These are phyloP conservation scores for Marasmarcha lunaedactyla DNA, from an alignment of 2,888 invertebrate species.

Conservation along the genomic window DNA sequence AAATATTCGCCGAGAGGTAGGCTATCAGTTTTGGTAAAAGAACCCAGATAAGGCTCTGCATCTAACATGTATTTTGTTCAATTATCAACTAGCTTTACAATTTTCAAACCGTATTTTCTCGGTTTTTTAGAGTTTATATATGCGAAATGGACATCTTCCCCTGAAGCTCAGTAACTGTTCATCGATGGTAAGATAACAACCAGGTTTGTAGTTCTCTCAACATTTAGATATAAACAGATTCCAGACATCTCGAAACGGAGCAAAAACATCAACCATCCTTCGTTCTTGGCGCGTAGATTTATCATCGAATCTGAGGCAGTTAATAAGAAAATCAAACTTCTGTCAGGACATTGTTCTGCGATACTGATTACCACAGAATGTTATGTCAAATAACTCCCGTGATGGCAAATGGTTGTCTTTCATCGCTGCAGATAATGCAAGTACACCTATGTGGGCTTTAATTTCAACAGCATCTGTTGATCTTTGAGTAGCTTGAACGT, in stretches of 20 bases:
- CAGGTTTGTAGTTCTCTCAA: slow-evolving; percentile 11
- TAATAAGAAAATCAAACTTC: slow-evolving; percentile 16
- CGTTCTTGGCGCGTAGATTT: slow-evolving; percentile 7
- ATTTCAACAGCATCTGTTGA: slow-evolving; percentile 11
- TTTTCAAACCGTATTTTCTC: slow-evolving; percentile 22
- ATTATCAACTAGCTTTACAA: slow-evolving; percentile 27
- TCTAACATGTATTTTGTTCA: slow-evolving; percentile 25
- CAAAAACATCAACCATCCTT: slow-evolving; percentile 8
- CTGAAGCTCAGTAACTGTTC: slow-evolving; percentile 17
- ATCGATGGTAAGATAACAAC: slow-evolving; percentile 13
- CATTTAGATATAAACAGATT: slow-evolving; percentile 11
- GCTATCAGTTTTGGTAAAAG: slow-evolving; percentile 19
- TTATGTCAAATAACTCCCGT: slow-evolving; percentile 17
- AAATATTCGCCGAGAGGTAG: slow-evolving; percentile 16
- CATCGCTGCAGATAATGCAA: slow-evolving; percentile 16
- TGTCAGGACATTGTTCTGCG: slow-evolving; percentile 15
- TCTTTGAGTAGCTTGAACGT: not conserved
- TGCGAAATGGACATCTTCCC: slow-evolving; percentile 13
- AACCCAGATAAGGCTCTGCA: slow-evolving; percentile 27
- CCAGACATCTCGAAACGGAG: slow-evolving; percentile 13
- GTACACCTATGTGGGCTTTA: slow-evolving; percentile 16
- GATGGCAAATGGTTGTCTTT: slow-evolving; percentile 19
- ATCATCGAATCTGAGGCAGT: slow-evolving; percentile 17
- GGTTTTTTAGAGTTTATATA: slow-evolving; percentile 19
- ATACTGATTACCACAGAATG: slow-evolving; percentile 14